Evolutionary conservation across 2,797 vertebrate species (phyloP).

Genomic region (Alauda arvensis): DNA sequence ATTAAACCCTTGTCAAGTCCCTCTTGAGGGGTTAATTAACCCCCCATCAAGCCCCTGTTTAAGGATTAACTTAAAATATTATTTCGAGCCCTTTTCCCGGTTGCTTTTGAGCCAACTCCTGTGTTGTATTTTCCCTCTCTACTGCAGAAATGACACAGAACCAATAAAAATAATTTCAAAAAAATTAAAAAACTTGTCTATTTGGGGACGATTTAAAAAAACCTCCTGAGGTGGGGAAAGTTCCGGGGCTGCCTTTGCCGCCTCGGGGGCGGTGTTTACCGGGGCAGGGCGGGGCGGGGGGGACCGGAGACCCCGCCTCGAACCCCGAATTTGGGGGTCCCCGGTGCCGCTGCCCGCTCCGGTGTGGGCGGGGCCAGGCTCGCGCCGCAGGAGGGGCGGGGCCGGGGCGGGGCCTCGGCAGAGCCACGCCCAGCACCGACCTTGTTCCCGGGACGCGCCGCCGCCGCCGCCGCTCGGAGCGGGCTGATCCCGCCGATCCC

Average conservation of each 20-base stretch:
- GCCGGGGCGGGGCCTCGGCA: accelerated
- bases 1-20: background rate
- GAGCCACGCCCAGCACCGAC: slow-evolving; percentile 6
- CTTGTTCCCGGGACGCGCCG: slow-evolving; percentile 28
- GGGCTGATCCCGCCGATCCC: background rate
- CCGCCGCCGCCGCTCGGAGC: background rate
- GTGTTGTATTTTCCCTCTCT: background rate
- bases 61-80: background rate
- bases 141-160: background rate
- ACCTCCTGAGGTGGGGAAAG: accelerated
- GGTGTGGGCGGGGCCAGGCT: background rate
- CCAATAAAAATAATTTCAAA: background rate
- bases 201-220: background rate
- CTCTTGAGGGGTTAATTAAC: background rate
- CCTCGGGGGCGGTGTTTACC: background rate
- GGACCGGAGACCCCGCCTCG: too few species aligned
- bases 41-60: background rate
- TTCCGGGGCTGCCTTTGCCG: background rate
- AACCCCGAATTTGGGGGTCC: background rate
- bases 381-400: background rate
- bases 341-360: background rate
- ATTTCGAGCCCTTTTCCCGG: background rate
- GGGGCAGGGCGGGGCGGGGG: background rate
- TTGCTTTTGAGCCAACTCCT: background rate
- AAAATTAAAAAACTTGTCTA: accelerated